phyloP scores from a whole-genome alignment of 64 coral and sea anemone genomes.

The Orbicella faveolata region DNA sequence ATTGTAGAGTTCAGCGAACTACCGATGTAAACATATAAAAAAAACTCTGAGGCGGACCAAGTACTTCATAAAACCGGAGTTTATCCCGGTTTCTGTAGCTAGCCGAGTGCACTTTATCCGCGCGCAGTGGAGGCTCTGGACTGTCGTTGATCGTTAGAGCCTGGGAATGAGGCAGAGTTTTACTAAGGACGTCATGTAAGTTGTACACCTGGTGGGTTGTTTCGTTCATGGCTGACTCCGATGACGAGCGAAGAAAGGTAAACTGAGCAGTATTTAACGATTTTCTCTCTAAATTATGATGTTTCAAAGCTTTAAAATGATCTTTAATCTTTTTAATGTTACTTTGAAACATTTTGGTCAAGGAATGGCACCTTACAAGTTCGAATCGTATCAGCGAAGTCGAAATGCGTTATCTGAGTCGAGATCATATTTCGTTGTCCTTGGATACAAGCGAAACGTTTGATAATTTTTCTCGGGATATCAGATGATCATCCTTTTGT shows the following conservation, averaged over 20 bases:
- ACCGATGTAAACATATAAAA: no score
- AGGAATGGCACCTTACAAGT: neutral
- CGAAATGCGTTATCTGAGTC: neutral
- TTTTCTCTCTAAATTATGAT: neutral
- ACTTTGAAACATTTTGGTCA: neutral
- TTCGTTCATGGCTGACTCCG: conserved; percentile 92
- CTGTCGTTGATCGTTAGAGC: neutral
- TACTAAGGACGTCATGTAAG: conserved; percentile 5
- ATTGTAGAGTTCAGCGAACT: no score
- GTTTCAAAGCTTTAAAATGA: neutral
- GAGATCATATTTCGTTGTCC: conserved; percentile 40
- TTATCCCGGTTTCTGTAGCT: no score
- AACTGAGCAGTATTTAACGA: conserved; percentile 17
- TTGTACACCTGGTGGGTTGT: neutral
- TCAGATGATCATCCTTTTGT: neutral
- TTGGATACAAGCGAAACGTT: conserved; percentile 36
- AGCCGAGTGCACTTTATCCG: no score
- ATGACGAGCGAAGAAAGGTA: conserved; percentile 92
- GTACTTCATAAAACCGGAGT: no score
- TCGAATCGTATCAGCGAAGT: neutral
- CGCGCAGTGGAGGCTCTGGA: no score
- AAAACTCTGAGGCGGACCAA: no score
- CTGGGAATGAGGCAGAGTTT: neutral
- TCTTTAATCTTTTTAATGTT: neutral
- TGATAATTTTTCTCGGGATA: neutral